phyloP scores from a whole-genome alignment of 2,113 vertebrate species.

The Pardalotus punctatus region DNA sequence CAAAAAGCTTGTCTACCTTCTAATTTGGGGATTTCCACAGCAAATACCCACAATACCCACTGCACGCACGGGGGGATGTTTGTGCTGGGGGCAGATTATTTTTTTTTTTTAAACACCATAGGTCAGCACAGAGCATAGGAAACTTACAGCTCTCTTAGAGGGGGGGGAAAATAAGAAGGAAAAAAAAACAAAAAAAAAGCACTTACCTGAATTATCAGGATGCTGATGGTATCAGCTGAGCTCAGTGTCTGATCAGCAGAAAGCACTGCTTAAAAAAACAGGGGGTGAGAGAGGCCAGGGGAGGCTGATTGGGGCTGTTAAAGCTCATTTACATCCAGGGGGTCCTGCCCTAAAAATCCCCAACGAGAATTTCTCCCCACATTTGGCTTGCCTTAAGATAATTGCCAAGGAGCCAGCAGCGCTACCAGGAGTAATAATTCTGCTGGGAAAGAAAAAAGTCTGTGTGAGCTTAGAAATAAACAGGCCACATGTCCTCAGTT shows the following conservation, averaged over 20 bases:
- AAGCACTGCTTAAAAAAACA: no score
- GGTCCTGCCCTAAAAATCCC: neutral
- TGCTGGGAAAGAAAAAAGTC: neutral
- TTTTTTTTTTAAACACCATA: neutral
- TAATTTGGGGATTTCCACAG: neutral
- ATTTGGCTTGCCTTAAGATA: neutral
- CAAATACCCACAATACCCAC: neutral
- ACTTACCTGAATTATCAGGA: neutral
- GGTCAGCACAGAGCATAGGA: neutral
- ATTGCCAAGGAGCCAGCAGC: neutral
- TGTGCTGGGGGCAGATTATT: accelerated
- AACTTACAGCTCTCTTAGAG: neutral
- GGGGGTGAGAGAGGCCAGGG: neutral
- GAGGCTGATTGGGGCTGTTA: neutral
- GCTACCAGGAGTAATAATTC: neutral
- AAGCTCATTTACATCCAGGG: neutral
- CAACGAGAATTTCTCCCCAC: neutral
- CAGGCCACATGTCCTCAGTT: neutral
- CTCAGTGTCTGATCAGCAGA: no score
- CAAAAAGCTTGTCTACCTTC: neutral
- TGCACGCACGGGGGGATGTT: accelerated
- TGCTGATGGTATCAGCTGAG: accelerated
- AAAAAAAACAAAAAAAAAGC: neutral
- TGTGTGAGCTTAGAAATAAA: neutral
- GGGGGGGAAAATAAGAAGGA: no score